Evolutionary conservation across 2,888 invertebrate species (phyloP).

Genomic region (Punctoribates punctum): DNA sequence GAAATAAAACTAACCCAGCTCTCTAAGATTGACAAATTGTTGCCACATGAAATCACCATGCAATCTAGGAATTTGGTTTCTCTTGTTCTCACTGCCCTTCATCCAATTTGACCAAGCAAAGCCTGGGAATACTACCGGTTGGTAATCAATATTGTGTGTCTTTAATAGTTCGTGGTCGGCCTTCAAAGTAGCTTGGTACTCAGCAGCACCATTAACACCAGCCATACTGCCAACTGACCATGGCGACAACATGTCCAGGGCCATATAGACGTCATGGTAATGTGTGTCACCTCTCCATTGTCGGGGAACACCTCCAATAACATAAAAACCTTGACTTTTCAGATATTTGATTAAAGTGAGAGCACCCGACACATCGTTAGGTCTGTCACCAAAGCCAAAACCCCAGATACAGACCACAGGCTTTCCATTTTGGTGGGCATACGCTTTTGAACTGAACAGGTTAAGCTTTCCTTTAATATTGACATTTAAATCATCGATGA

Average conservation of each 20-base stretch:
- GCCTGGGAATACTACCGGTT: background rate
- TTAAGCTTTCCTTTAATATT: background rate
- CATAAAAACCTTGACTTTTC: background rate
- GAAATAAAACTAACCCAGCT: no score
- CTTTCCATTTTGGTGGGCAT: background rate
- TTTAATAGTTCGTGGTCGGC: background rate
- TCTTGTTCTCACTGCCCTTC: background rate
- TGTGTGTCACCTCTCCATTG: background rate
- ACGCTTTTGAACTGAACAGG: background rate
- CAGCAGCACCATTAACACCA: background rate
- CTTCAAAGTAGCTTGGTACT: background rate
- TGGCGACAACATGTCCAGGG: background rate
- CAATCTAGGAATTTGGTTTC: background rate
- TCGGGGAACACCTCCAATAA: background rate
- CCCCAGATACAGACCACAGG: constrained; percentile 10
- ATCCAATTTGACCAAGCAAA: constrained; percentile 13
- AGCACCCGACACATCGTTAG: background rate
- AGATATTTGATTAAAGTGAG: background rate
- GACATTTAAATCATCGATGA: background rate
- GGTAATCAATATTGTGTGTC: background rate
- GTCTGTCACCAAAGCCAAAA: background rate
- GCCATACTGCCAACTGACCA: background rate
- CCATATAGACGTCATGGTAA: background rate
- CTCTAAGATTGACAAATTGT: background rate
- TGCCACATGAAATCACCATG: constrained; percentile 20